Evolutionary conservation across 2,888 invertebrate genomes (phyloP), one percentile per base, ranked within the genome.

Genomic region (Dryomyza anilis): DNA sequence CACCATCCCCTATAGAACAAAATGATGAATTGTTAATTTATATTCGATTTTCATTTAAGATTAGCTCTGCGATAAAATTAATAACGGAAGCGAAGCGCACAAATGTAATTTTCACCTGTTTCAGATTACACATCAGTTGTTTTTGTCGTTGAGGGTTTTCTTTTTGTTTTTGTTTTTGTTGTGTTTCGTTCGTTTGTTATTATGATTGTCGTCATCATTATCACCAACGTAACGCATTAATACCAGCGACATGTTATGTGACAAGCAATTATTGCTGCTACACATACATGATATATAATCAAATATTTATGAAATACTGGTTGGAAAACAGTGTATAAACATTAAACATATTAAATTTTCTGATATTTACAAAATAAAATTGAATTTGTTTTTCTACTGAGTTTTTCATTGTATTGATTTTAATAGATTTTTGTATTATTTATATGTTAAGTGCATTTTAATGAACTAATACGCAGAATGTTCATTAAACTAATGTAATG

Each of bases 31-130:
- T 53, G 16, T 23, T 43, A 39, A 53, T 61, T 61, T 27, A 61
- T 52, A 61, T 52, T 27, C 61, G 61, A 53, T 61, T 52, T 52
- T 43, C 39, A 29, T 39, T 25, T 39, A 8, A 52, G 43, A 39
- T 53, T 16, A 16, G n/a, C n/a, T n/a, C n/a, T 43, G 43, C 25
- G 52, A 61, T 61, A 39, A 53, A 52, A 53, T 36, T 53, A 61
- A 61, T 39, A 61, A 27, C 52, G 52, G 39, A 52, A 39, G 29
- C 39, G 52, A 39, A 43, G 16, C 43, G 61, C 33, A n/a, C 14
- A 16, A 61, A 61, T 39, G 61, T 52, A 61, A 52, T 61, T 61
- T 61, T 52, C 61, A 61, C 52, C 61, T 61, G 52, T 25, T 39
- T 39, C 61, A 61, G 52, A 61, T 39, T 43, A 25, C 21, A 60